Conservation (phyloP, 1,140 invertebrate genomes). For the Drosophila varians region DNA sequence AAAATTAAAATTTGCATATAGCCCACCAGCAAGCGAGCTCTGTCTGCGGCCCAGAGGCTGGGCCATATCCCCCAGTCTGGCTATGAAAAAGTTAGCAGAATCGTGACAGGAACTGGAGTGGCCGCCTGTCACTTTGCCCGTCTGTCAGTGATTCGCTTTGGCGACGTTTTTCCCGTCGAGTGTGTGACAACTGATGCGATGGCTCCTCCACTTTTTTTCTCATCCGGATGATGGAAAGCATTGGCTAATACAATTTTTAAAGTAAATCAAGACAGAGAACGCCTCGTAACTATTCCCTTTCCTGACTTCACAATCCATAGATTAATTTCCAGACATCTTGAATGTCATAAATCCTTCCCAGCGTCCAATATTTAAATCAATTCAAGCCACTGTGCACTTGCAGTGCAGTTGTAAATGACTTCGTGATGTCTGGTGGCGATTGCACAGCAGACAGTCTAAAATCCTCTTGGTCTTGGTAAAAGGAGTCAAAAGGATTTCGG, state of each 20-base stretch:
- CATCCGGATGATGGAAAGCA: neutral
- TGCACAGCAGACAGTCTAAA: slow-evolving; percentile 14
- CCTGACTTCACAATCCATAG: neutral
- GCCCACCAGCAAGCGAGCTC: slow-evolving; percentile 46
- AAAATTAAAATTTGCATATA: slow-evolving; percentile 78
- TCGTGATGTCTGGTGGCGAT: slow-evolving; percentile 27
- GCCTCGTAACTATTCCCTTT: too few relatives aligned
- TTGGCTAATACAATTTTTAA: neutral
- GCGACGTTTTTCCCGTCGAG: slow-evolving; percentile 17
- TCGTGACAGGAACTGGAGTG: slow-evolving; percentile 40
- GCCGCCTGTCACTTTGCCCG: slow-evolving; percentile 7
- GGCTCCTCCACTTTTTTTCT: neutral
- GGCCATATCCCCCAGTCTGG: slow-evolving; percentile 20
- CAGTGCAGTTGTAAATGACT: slow-evolving; percentile 25
- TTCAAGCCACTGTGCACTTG: slow-evolving; percentile 16
- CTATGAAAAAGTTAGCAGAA: slow-evolving; percentile 34
- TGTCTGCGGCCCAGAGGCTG: slow-evolving; percentile 17
- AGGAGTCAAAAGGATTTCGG: slow-evolving; percentile 47
- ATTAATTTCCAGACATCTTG: neutral
- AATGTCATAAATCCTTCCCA: neutral
- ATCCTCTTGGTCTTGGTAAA: slow-evolving; percentile 6
- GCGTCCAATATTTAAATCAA: neutral
- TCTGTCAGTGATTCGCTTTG: slow-evolving; percentile 28
- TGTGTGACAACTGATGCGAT: slow-evolving; percentile 56
- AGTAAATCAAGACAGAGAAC: too few relatives aligned